A percentile compares a stretch with the other conserved stretches of the same genome.
phyloP scores from a whole-genome alignment of 2,113 vertebrate species.

The Terrapene triunguis region DNA sequence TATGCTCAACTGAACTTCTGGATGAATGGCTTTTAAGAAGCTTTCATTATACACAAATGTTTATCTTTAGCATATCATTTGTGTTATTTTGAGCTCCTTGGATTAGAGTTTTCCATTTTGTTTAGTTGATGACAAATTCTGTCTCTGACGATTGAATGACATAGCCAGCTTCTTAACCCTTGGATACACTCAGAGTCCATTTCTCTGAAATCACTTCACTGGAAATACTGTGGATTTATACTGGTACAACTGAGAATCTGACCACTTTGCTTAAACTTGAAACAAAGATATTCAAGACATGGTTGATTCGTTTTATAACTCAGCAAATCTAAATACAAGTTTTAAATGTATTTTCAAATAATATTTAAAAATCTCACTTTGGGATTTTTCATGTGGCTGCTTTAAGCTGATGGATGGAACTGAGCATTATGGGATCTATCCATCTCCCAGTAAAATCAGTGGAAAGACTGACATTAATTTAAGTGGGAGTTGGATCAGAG shows the following conservation, averaged over 20 bases:
- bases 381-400: background rate
- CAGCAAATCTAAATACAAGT: background rate
- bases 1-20: background rate
- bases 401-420: background rate
- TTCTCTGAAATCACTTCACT: background rate
- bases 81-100: background rate
- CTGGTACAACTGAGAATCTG: background rate
- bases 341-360: background rate
- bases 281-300: background rate
- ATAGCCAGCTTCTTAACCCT: background rate
- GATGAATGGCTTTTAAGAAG: conserved; percentile 20
- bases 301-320: background rate
- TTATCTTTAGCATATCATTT: conserved; percentile 17
- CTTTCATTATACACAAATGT: conserved; percentile 40
- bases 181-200: background rate
- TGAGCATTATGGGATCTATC: background rate
- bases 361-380: background rate
- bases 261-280: background rate
- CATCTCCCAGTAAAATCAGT: background rate
- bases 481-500: background rate
- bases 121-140: background rate
- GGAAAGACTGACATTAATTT: background rate
- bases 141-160: background rate
- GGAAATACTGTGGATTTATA: background rate
- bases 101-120: conserved; percentile 15